Percentiles rank a stretch among this genome's conserved stretches.
These are phyloP conservation scores for Apis dorsata DNA, from an alignment of 1,140 invertebrate genomes.

Conservation along the genomic window DNA sequence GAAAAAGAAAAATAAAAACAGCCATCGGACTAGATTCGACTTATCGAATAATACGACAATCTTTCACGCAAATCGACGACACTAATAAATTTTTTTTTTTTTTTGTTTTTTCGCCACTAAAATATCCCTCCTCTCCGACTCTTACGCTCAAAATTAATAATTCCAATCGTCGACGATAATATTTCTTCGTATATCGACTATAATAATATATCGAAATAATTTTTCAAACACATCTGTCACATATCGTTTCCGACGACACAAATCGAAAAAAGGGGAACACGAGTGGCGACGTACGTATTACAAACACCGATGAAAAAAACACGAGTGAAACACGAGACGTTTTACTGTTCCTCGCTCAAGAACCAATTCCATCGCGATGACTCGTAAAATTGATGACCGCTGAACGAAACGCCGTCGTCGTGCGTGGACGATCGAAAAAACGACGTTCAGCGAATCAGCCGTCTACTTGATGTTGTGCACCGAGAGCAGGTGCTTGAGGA, in stretches of 20 bases:
- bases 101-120: too few relatives aligned
- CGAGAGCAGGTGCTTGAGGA: constrained; percentile 77
- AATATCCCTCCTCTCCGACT: background rate
- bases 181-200: background rate
- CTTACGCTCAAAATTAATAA: background rate
- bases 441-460: background rate
- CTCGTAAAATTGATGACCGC: background rate
- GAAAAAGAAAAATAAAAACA: constrained; percentile 39
- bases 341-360: background rate
- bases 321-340: background rate
- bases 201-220: too few relatives aligned
- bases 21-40: constrained; percentile 63
- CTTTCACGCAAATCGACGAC: background rate
- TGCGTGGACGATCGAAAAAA: background rate
- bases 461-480: constrained; percentile 79
- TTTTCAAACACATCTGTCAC: too few relatives aligned
- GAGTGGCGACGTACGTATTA: background rate
- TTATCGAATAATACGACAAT: constrained; percentile 23
- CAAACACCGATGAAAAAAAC: background rate
- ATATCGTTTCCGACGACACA: background rate
- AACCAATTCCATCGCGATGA: background rate
- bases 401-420: constrained; percentile 26
- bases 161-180: background rate
- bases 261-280: background rate
- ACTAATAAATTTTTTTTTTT: background rate